Evolutionary conservation across 2,888 invertebrate genomes (phyloP), one percentile per base, ranked within the genome.

Genomic region (Drosophila ezoana): DNA sequence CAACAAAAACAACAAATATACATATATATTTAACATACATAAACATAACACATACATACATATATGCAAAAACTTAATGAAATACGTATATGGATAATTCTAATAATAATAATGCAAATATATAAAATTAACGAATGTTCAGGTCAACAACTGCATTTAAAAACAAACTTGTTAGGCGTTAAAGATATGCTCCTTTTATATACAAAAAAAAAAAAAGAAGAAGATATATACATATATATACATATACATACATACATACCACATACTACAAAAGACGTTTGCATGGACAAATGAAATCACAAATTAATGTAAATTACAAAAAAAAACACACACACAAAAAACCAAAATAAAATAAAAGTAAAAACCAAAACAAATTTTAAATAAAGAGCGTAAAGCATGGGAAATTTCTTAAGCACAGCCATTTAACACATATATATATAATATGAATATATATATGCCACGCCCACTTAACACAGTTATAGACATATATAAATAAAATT

Each of bases 81-180:
- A 44, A 62, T 37, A 74, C 53, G 61, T 62, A 79, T 43, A 70
- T 41, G 59, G 54, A 76, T 59, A 75, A 67, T 44, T 47, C 57
- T 40, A 74, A 56, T 59, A 40, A 67, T 61, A 64, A 65, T 40
- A 64, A 70, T 62, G 57, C 45, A 41, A 63, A 61, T 61, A 59
- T 67, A 74, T 78, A 60, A 78, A 60, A 75, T 77, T 75, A 76
- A 74, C 58, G 56, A 85, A 79, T 85, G 86, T 90, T 89, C 89
- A 89, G 90, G 89, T 89, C 90, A 89, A 89, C 74, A 90, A 90
- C 76, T 90, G 89, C 89, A 89, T 89, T 89, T 89, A 89, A 80
- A 28, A 65, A 51, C 40, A 62, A 67, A 67, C 63, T 85, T 76
- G 76, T 75, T 82, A 79, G 88, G 65, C 87, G 72, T 76, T 88